Evolutionary conservation across 2,113 vertebrate genomes (phyloP).

Genomic region (Xenus cinereus): DNA sequence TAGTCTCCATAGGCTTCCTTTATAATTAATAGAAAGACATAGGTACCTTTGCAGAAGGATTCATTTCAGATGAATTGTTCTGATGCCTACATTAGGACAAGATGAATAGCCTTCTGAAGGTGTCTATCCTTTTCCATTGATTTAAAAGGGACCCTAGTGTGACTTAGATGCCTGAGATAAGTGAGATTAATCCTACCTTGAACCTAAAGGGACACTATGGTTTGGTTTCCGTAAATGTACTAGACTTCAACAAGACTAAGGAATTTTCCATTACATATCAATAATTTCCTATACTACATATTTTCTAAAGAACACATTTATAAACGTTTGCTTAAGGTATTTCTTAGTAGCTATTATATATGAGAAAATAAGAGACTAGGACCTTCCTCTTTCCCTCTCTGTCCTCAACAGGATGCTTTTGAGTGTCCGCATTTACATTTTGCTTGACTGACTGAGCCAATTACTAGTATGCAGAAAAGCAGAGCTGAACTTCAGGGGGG

Average conservation of each 20-base stretch:
- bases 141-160: constrained; percentile 22
- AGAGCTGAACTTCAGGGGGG: constrained; percentile 14
- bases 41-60: constrained; percentile 11
- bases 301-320: constrained; percentile 1
- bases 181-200: constrained; percentile 27
- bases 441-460: constrained; percentile 30
- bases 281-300: not conserved
- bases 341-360: not conserved
- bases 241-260: not conserved
- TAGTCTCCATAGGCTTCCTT: not conserved
- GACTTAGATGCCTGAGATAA: constrained; percentile 44
- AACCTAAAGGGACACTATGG: not conserved
- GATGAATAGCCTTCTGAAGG: constrained; percentile 35
- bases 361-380: not conserved
- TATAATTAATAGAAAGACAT: constrained; percentile 41
- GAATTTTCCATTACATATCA: not conserved
- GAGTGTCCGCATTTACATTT: constrained; percentile 35
- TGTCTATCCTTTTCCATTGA: not conserved
- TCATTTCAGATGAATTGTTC: constrained; percentile 13
- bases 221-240: not conserved
- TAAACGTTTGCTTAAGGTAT: not conserved
- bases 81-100: not conserved
- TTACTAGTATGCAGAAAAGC: constrained; percentile 31
- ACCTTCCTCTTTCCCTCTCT: not conserved
- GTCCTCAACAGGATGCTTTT: constrained; percentile 43